Percentiles rank a stretch among this genome's conserved stretches.
These are phyloP conservation scores for Cerastoderma edule DNA, from an alignment of 2,888 invertebrate species.

Conservation along the genomic window DNA sequence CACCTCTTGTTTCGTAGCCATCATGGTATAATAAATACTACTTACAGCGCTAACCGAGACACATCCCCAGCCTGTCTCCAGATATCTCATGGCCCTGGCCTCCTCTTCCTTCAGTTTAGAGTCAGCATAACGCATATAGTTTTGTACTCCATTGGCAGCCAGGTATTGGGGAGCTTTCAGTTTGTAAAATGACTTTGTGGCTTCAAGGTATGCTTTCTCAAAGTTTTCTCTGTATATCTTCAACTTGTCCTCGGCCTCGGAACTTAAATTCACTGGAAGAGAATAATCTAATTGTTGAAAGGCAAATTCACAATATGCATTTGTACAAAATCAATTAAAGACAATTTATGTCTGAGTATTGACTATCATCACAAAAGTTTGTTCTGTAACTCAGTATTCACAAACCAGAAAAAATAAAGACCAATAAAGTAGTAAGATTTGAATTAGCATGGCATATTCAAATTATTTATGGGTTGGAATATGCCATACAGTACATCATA, in stretches of 20 bases:
- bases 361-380: no score
- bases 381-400: no score
- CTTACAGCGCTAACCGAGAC: slow-evolving; percentile 86
- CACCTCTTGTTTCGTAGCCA: no score
- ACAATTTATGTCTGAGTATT: no score
- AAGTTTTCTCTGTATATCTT: slow-evolving; percentile 98
- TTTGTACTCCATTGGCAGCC: slow-evolving; percentile 95
- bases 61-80: slow-evolving; percentile 94
- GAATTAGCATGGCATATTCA: no score
- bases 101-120: slow-evolving; percentile 97
- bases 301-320: no score
- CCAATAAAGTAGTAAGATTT: no score
- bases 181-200: slow-evolving; percentile 95
- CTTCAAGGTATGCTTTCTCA: slow-evolving; percentile 96
- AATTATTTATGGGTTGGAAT: no score
- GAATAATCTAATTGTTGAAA: no score
- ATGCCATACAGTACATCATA: no score
- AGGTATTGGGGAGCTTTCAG: slow-evolving; percentile 96
- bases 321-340: no score
- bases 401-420: no score
- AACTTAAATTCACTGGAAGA: slow-evolving; percentile 94
- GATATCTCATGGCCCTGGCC: slow-evolving; percentile 94
- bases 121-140: slow-evolving; percentile 99
- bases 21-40: slow-evolving; percentile 21
- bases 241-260: slow-evolving; percentile 95